These are phyloP conservation scores for Alaudala cheleensis DNA, from an alignment of 2,113 vertebrate species.

Conservation along the genomic window DNA sequence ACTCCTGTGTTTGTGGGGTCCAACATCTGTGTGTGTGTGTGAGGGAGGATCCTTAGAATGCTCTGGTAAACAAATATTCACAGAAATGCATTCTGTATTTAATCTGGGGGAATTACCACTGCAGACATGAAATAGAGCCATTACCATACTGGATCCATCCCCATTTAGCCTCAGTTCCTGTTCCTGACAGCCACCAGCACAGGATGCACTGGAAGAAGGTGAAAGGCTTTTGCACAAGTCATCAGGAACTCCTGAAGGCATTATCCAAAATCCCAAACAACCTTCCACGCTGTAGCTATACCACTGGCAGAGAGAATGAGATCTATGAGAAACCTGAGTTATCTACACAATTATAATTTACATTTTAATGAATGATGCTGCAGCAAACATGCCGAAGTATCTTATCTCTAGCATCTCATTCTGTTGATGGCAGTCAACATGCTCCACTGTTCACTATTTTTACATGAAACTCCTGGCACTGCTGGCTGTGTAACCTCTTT, in stretches of 20 bases:
- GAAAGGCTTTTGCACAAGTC: not conserved
- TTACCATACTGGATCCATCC: not conserved
- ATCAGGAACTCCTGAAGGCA: not conserved
- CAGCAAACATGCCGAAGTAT: not conserved
- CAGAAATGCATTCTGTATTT: not conserved
- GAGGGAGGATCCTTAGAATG: not conserved
- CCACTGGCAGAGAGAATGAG: not conserved
- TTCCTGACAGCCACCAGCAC: not conserved
- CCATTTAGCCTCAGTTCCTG: accelerated
- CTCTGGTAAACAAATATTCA: accelerated
- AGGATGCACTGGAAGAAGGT: not conserved
- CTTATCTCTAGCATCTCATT: not conserved
- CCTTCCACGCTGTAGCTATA: not conserved
- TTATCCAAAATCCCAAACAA: not conserved
- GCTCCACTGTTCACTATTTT: not conserved
- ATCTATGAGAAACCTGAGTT: not conserved
- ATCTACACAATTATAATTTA: not conserved
- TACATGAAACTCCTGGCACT: not conserved
- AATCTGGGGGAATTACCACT: not conserved
- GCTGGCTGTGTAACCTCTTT: not conserved
- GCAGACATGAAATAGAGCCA: not conserved
- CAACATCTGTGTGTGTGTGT: not conserved
- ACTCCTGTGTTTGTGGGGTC: not conserved
- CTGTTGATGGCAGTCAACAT: not conserved
- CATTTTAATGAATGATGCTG: not conserved